Evolutionary conservation across 2,797 vertebrate species (phyloP).

Genomic region (Cottoperca gobio): DNA sequence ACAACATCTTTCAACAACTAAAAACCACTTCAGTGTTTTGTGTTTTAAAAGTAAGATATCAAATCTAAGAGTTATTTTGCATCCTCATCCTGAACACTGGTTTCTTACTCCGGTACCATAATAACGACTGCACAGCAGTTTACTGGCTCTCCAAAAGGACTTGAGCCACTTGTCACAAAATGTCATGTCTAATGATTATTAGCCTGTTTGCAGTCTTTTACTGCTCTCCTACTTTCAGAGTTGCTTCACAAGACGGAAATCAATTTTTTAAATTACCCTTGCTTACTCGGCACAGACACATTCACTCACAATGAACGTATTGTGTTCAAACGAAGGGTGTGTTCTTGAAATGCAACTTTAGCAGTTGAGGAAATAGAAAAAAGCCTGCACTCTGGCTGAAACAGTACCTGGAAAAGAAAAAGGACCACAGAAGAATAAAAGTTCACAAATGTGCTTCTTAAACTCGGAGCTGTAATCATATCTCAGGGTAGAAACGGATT

Average conservation of each 20-base stretch:
- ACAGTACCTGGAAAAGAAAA: neutral
- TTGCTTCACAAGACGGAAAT: slow-evolving; percentile 28
- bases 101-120: neutral
- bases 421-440: neutral
- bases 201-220: neutral
- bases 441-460: neutral
- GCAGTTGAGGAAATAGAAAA: no score
- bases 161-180: neutral
- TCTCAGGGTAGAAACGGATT: slow-evolving; percentile 38
- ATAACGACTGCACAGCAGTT: neutral
- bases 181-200: slow-evolving; percentile 4
- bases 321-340: neutral
- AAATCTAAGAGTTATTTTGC: no score
- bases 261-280: slow-evolving; percentile 50
- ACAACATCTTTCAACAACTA: no score
- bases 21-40: no score
- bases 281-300: slow-evolving; percentile 43
- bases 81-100: no score
- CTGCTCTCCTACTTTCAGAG: slow-evolving; percentile 13
- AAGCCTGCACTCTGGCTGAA: neutral
- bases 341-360: neutral
- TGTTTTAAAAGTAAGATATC: no score
- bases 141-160: neutral
- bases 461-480: slow-evolving; percentile 31
- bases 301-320: neutral